Evolutionary conservation across 1,140 invertebrate species (phyloP), one percentile per base, ranked within the genome.

Genomic region (Batillaria attramentaria): DNA sequence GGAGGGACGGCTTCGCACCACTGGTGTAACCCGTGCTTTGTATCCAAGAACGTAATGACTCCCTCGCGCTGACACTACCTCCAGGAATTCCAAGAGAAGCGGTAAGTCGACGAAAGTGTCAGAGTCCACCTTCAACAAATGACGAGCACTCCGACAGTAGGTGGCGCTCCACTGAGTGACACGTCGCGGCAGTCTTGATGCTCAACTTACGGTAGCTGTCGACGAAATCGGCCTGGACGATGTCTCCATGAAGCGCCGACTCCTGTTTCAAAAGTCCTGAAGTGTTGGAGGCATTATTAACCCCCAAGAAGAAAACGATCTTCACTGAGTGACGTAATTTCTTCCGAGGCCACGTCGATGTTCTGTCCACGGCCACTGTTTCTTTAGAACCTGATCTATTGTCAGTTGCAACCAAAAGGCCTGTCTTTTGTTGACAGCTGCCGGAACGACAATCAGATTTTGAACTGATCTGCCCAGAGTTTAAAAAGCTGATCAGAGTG

Each of bases 171-270:
- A 78, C 13, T 31, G 20, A 43, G 70, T 16, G n/a, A n/a, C n/a
- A n/a, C 1, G 13, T 66, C 4, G 41, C 13, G 20, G n/a, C 43
- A 10, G 57, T 39, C 46, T 78, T 78, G 31, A 78, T 33, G 10
- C 37, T 69, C 28, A 78, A 46, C 43, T 78, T 78, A 28, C 74
- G 69, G 57, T 89, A 89, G 3, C 77, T 77, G 54, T 89, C 88
- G n/a, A 78, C 16, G 73, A 89, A 89, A 72, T 88, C 81, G 4
- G 73, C 86, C 73, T 85, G 82, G 4, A 88, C 72, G 6, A 89
- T 81, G 76, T 89, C 88, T 6, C 75, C 66, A 62, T 84, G 79
- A 35, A n/a, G 57, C 24, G 39, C 8, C 50, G 77, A 79, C 60
- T 89, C 87, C 6, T 68, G n/a, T 6, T 24, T 31, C 28, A 73